phyloP scores from a whole-genome alignment of 2,888 invertebrate species.

The Lepidocyrtoides sp. region DNA sequence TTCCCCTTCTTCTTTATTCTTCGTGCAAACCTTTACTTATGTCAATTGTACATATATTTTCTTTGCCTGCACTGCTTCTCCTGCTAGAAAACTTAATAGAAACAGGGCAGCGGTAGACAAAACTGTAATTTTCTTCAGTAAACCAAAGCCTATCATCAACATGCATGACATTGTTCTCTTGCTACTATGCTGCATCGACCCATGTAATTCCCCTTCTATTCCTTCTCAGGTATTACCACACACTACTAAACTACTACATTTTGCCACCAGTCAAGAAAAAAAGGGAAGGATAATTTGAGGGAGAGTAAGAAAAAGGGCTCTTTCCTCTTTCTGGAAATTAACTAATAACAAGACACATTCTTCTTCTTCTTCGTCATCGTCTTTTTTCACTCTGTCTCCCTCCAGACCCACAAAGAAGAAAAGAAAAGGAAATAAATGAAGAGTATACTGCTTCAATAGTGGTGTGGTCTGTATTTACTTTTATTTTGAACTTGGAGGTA shows the following conservation, averaged over 20 bases:
- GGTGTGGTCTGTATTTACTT: conserved; percentile 39
- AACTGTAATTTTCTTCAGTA: conserved; percentile 76
- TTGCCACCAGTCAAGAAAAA: conserved; percentile 52
- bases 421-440: background rate
- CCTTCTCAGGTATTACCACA: conserved; percentile 61
- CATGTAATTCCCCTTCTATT: conserved; percentile 44
- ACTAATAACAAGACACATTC: conserved; percentile 76
- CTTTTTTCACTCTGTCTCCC: background rate
- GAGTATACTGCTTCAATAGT: background rate
- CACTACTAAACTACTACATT: background rate
- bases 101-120: conserved; percentile 50
- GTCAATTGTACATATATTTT: conserved; percentile 37
- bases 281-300: conserved; percentile 72
- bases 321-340: conserved; percentile 67
- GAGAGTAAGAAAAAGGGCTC: conserved; percentile 52
- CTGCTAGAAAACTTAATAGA: conserved; percentile 16
- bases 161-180: conserved; percentile 46
- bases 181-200: background rate
- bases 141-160: conserved; percentile 71
- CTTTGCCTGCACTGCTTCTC: background rate
- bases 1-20: conserved; percentile 56
- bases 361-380: conserved; percentile 33
- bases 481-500: conserved; percentile 59
- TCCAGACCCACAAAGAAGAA: background rate
- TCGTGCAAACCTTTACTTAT: conserved; percentile 39